Evolutionary conservation across 2,888 invertebrate genomes (phyloP), one percentile per base, ranked within the genome.

Genomic region (Sipha maydis): DNA sequence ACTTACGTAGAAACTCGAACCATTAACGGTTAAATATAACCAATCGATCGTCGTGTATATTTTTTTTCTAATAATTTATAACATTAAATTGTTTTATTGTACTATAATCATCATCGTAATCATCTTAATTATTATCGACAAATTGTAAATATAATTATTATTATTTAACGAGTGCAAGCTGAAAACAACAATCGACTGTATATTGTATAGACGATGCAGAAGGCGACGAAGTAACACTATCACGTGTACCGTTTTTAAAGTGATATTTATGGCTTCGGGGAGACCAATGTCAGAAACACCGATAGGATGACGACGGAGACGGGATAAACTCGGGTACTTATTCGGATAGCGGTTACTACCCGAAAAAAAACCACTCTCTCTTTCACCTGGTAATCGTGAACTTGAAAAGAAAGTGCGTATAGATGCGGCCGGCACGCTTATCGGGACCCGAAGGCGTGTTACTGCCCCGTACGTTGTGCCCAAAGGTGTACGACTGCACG

Each of bases 361-460:
- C 79, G 38, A 71, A 71, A 80, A 78, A 31, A 61, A 77, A 79
- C 86, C 86, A 86, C 86, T 86, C 86, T 86, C 86, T 86, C 86
- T 80, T 86, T 86, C 86, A 61, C 78, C 84, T 34, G 85, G 48
- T 75, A 85, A 71, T 86, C 80, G 80, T 86, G 86, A 86, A 86
- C 86, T 86, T 86, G 86, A 86, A 86, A 86, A 86, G 86, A 86
- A 86, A 86, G 86, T 86, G 86, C 73, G 56, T 75, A 38, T 41
- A 41, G 41, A 41, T 41, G 41, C 41, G 41, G 41, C 41, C 28
- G 28, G 25, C 79, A 38, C 67, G 19, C 67, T 14, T 25, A 73
- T 34, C 31, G 61, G 17, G 9, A 54, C 54, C 73, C 80, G 78
- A 25, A 34, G 85, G 78, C 48, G 17, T 19, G 69, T 73, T 34